Evolutionary conservation across 1,140 invertebrate genomes (phyloP), one percentile per base, ranked within the genome.

Genomic region (Penaeus vannamei): DNA sequence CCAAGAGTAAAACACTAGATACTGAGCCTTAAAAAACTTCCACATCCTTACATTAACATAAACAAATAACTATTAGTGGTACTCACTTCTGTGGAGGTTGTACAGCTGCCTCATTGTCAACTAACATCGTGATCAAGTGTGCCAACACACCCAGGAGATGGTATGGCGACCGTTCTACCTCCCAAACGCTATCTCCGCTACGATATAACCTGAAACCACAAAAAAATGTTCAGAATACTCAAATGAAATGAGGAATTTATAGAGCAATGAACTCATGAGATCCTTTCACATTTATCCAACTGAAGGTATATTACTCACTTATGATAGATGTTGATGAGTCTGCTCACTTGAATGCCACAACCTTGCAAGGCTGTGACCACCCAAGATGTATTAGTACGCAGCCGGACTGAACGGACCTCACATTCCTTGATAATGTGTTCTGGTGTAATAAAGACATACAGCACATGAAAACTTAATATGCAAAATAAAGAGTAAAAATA

Each of bases 241-340:
- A 32, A n/a, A 85, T 17, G 5, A 0, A 3, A 64, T 8, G n/a
- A n/a, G 46, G 0, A 0, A n/a, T 19, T 22, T 66, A 86, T 20
- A 32, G 22, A 66, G 20, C 20, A n/a, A 26, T 59, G 69, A 69
- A 64, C 61, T 60, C 2, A 26, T 23, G n/a, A 69, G 53, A 26
- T 53, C 12, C 17, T 53, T 8, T 53, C 53, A 53, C 14, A 12
- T 53, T 17, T 53, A 53, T 53, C 53, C 17, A 17, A 53, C 0
- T 53, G 12, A 12, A 14, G 17, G 14, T 17, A 53, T 12, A 12
- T 32, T 26, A 79, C 91, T 90, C 82, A 92, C 91, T 92, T 93
- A 90, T 94, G 94, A 91, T 94, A 94, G 32, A 94, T 92, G 81
- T 94, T 93, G 53, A 94, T 92, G 14, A 94, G 92, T 69, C 93